phyloP scores from a whole-genome alignment of 2,797 vertebrate genomes.

The Alosa sapidissima region DNA sequence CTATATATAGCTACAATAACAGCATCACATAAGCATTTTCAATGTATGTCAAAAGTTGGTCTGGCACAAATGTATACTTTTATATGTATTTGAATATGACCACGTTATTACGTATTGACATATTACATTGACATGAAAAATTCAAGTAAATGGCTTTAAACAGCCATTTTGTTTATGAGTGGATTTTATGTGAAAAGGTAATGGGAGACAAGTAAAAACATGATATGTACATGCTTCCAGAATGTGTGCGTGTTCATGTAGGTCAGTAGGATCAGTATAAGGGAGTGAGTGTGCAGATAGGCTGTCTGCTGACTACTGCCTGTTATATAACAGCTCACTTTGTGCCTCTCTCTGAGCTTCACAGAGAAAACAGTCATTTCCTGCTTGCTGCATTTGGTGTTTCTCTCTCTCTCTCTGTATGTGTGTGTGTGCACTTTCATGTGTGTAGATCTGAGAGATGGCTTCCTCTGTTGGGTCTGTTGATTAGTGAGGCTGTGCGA shows the following conservation, averaged over 20 bases:
- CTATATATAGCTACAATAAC: slow-evolving; percentile 17
- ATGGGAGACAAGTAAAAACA: neutral
- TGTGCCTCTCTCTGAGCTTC: neutral
- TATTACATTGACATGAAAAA: neutral
- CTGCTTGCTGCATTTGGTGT: neutral
- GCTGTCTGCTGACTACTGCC: slow-evolving; percentile 12
- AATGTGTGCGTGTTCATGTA: neutral
- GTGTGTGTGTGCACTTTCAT: neutral
- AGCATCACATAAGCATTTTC: neutral
- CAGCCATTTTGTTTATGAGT: neutral
- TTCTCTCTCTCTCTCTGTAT: neutral
- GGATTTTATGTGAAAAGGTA: neutral
- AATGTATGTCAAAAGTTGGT: neutral
- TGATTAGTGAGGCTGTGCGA: slow-evolving; percentile 2
- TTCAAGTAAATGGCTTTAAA: neutral
- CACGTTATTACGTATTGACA: neutral
- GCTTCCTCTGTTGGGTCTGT: neutral
- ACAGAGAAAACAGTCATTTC: slow-evolving; percentile 20
- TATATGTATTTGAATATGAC: neutral
- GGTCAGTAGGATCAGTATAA: slow-evolving; percentile 8
- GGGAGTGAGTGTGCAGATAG: neutral
- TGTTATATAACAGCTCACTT: slow-evolving; percentile 17
- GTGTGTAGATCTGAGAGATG: neutral
- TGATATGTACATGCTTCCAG: neutral
- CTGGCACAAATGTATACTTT: neutral